Percentiles rank a stretch among this genome's conserved stretches.
These are phyloP conservation scores for Scyliorhinus canicula DNA, from an alignment of 2,797 vertebrate species.

Conservation along the genomic window DNA sequence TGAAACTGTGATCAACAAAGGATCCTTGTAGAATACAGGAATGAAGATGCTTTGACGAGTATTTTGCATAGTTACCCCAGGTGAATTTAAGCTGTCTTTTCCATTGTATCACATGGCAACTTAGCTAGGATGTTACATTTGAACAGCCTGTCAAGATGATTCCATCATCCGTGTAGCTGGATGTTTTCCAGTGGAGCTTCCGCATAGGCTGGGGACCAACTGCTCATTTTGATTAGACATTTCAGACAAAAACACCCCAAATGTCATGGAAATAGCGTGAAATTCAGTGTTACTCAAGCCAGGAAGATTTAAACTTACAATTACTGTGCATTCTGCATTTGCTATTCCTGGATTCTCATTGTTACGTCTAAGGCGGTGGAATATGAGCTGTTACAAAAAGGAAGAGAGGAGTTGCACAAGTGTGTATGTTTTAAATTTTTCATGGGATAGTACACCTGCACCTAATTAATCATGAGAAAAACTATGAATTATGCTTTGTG, in stretches of 20 bases:
- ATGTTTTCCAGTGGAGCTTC: constrained; percentile 57
- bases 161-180: constrained; percentile 64
- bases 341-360: background rate
- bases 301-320: background rate
- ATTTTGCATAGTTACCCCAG: constrained; percentile 57
- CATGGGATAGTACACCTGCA: background rate
- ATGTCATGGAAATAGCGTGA: background rate
- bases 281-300: background rate
- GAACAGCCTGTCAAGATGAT: constrained; percentile 75
- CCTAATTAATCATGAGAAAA: background rate
- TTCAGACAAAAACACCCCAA: background rate
- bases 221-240: background rate
- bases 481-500: background rate
- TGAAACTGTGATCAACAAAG: constrained; percentile 70
- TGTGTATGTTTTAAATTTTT: background rate
- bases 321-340: background rate
- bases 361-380: background rate
- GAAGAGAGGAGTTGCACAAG: background rate
- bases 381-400: background rate
- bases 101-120: constrained; percentile 59
- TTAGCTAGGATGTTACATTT: constrained; percentile 72
- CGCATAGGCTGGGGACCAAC: background rate
- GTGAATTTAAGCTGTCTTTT: constrained; percentile 61
- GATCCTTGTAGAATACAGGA: constrained; percentile 53
- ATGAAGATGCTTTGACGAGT: constrained; percentile 56